Conservation (phyloP, 2,797 vertebrate species). For the Pogonophryne albipinna region DNA sequence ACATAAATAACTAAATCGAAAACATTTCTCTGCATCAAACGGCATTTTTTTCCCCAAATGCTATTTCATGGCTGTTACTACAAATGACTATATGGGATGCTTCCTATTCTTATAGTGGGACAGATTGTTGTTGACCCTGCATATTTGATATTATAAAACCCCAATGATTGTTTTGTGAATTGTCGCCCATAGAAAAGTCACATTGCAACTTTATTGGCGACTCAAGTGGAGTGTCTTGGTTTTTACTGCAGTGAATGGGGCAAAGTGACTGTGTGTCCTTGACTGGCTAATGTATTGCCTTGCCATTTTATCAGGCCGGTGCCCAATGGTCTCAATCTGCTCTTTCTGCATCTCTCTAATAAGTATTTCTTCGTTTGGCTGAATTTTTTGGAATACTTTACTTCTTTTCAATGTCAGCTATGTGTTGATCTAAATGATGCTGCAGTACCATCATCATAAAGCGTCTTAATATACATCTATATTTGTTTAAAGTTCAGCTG, state of each 20-base stretch:
- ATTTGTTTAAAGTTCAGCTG: constrained; percentile 3
- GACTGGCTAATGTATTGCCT: constrained; percentile 56
- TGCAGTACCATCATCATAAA: constrained; percentile 12
- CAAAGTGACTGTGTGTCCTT: constrained; percentile 64
- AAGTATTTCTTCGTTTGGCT: constrained; percentile 17
- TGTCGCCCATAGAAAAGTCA: constrained; percentile 32
- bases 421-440: constrained; percentile 20
- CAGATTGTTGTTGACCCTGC: constrained; percentile 39
- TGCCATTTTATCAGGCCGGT: constrained; percentile 46
- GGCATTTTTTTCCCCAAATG: constrained; percentile 26
- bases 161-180: background rate
- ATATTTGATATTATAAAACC: constrained; percentile 32
- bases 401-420: constrained; percentile 15
- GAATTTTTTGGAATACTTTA: constrained; percentile 26
- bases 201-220: constrained; percentile 49
- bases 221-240: constrained; percentile 33
- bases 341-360: constrained; percentile 17
- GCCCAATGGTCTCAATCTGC: constrained; percentile 45
- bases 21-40: constrained; percentile 66
- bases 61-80: constrained; percentile 59
- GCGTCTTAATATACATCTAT: background rate
- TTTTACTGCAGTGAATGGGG: constrained; percentile 58
- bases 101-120: constrained; percentile 4
- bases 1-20: constrained; percentile 80
- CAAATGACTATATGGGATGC: constrained; percentile 47